Evolutionary conservation across 2,113 vertebrate species (phyloP).

Genomic region (Chionis minor): DNA sequence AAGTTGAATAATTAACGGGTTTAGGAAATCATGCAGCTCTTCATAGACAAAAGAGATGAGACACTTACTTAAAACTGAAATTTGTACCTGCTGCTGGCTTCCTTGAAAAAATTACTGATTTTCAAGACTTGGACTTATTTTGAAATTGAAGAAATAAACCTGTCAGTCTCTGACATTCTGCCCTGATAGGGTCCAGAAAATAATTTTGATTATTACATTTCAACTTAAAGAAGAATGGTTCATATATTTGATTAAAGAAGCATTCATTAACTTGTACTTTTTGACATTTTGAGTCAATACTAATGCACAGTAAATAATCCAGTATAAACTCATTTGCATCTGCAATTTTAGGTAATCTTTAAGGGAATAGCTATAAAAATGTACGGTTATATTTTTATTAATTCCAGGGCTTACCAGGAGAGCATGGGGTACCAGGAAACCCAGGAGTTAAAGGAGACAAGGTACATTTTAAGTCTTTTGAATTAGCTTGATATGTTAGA

Average conservation of each 20-base stretch:
- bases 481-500: background rate
- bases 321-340: background rate
- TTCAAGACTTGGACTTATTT: background rate
- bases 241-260: background rate
- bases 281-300: background rate
- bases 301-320: background rate
- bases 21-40: background rate
- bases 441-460: conserved; percentile 93
- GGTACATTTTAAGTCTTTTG: conserved; percentile 67
- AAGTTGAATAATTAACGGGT: background rate
- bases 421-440: conserved; percentile 80
- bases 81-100: background rate
- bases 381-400: conserved; percentile 41
- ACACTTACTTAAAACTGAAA: background rate
- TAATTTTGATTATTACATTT: background rate
- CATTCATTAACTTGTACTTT: background rate
- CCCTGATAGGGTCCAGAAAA: background rate
- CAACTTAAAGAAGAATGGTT: background rate
- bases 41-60: background rate
- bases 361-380: background rate
- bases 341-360: background rate
- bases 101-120: background rate
- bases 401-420: conserved; percentile 81
- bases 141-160: background rate
- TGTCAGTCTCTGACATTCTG: background rate